Conservation (phyloP, 2,797 vertebrate genomes). For the Etheostoma nigrum region DNA sequence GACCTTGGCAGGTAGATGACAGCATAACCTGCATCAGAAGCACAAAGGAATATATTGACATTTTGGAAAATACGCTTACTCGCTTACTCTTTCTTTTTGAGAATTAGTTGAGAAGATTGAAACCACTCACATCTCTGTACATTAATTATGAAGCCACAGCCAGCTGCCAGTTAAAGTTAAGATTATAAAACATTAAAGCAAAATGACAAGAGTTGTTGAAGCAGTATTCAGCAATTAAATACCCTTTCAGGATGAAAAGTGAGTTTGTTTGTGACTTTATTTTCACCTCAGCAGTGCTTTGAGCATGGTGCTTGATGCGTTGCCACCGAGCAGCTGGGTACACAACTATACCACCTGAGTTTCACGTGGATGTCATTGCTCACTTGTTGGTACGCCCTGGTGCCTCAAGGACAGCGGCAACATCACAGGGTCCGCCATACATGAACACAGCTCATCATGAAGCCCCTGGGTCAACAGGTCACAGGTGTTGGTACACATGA, state of each 20-base stretch:
- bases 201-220: background rate
- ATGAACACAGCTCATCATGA: conserved; percentile 38
- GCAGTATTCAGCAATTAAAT: background rate
- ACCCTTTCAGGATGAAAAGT: conserved; percentile 12
- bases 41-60: background rate
- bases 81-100: background rate
- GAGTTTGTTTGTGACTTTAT: conserved; percentile 34
- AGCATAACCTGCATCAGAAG: background rate
- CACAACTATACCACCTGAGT: conserved; percentile 75
- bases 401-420: conserved; percentile 53
- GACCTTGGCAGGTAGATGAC: background rate
- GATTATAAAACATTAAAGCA: background rate
- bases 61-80: background rate
- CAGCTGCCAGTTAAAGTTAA: background rate
- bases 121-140: background rate
- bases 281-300: conserved; percentile 53
- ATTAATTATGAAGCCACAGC: background rate
- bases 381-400: conserved; percentile 51
- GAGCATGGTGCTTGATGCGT: conserved; percentile 55
- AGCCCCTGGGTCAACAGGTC: conserved; percentile 52
- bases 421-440: conserved; percentile 45
- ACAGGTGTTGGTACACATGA: conserved; percentile 55
- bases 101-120: background rate
- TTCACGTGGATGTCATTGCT: conserved; percentile 54
- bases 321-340: conserved; percentile 71